A percentile compares a stretch with the other conserved stretches of the same genome.
Evolutionary conservation across 2,113 vertebrate species (phyloP).

Genomic region (Lepidiolamprologus cunningtoni): DNA sequence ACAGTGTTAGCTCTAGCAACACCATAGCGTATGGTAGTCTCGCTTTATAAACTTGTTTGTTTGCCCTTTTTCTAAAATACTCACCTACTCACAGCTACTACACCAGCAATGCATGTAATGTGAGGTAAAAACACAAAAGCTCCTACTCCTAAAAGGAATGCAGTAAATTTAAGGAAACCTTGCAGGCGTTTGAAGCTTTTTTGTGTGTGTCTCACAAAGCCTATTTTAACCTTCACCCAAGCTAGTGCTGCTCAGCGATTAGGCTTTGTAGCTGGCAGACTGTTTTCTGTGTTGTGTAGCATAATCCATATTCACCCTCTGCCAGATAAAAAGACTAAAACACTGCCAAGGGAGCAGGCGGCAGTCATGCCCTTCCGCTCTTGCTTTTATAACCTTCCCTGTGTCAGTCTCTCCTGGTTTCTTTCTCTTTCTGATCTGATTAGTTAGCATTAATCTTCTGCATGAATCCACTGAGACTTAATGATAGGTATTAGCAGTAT

Average conservation of each 20-base stretch:
- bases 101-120: neutral
- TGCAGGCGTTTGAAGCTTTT: neutral
- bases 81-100: neutral
- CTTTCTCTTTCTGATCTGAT: neutral
- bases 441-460: slow-evolving; percentile 12
- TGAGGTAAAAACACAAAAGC: neutral
- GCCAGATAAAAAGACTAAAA: slow-evolving; percentile 10
- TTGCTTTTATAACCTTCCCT: neutral
- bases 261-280: neutral
- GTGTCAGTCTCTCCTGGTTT: neutral
- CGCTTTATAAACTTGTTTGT: neutral
- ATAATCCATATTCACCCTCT: slow-evolving; percentile 29
- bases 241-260: neutral
- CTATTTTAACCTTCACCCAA: slow-evolving; percentile 3
- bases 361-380: neutral
- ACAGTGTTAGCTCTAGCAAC: slow-evolving; percentile 75
- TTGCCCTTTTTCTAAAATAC: neutral
- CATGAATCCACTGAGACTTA: slow-evolving; percentile 15
- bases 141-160: neutral
- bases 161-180: neutral
- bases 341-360: slow-evolving; percentile 23
- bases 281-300: neutral
- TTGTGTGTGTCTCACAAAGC: neutral
- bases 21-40: neutral
- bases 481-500: slow-evolving; percentile 10